Base-by-base conservation (phyloP, 2,797 vertebrate species). In the Molossus alvarezi region DNA sequence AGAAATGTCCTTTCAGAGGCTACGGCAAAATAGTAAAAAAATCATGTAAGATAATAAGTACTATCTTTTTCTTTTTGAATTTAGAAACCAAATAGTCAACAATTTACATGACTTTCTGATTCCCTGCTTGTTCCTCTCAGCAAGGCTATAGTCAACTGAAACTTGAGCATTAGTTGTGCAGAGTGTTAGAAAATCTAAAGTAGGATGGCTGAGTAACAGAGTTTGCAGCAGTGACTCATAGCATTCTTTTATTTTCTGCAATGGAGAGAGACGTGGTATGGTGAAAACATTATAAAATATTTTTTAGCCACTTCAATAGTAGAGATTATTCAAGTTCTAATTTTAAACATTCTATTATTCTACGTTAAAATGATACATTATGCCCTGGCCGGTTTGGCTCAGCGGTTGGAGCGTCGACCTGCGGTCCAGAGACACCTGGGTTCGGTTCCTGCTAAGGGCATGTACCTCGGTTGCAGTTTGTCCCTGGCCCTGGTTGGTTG, bases 321-420 rank as follows among this genome's bases (percentile, higher is more conserved):
- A 79, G 64, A 45, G 15, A 84, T 84, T 81, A 93, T 64, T 85
- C 29, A 75, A 73, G 48, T 27, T 2, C 18, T 83, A 72, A 84
- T 65, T 83, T 75, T 91, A 93, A 94, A 81, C 60, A 87, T 48
- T 69, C 9, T 90, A 58, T 55, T 87, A 71, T 48, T 14, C 29
- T 76, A 65, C 33, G 64, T 11, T 93, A 45, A 92, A 83, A 45
- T 91, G 55, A 57, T 3, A 55, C 92, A 81, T 53, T 92, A 71
- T 84, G n/a, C n/a, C n/a, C n/a, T n/a, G n/a, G n/a, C n/a, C n/a
- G n/a, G n/a, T n/a, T n/a, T n/a, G n/a, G n/a, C n/a, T n/a, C n/a
- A n/a, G n/a, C n/a, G n/a, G n/a, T n/a, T n/a, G n/a, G n/a, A n/a
- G n/a, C n/a, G n/a, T n/a, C n/a, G n/a, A n/a, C n/a, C n/a, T n/a